Percentiles rank a stretch among this genome's conserved stretches.
phyloP scores from a whole-genome alignment of 2,888 invertebrate genomes.

The Synanthedon andrenaeformis region DNA sequence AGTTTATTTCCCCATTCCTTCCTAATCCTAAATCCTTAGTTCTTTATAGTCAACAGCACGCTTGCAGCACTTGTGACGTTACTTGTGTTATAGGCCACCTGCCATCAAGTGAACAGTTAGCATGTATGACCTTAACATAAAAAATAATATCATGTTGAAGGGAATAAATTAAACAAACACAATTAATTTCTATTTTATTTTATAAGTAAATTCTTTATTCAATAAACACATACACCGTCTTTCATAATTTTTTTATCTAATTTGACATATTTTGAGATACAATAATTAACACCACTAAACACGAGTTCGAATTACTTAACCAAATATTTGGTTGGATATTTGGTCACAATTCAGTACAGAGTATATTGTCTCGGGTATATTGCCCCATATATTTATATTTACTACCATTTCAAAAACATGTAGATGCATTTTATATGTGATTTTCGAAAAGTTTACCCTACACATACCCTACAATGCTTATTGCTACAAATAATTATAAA shows the following conservation, averaged over 20 bases:
- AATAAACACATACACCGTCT: constrained; percentile 48
- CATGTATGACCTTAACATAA: no score
- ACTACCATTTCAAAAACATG: constrained; percentile 23
- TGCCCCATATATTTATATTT: constrained; percentile 20
- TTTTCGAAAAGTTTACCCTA: not conserved
- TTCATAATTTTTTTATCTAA: constrained; percentile 40
- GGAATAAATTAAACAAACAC: no score
- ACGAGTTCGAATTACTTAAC: constrained; percentile 40
- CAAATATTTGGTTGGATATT: constrained; percentile 58
- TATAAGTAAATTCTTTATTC: constrained; percentile 51
- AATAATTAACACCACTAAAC: constrained; percentile 36
- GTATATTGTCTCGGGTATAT: constrained; percentile 55
- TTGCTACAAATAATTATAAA: not conserved
- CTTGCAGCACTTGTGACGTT: no score
- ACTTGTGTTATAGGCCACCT: no score
- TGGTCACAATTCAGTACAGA: constrained; percentile 36
- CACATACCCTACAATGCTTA: not conserved
- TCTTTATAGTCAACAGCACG: no score
- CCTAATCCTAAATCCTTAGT: no score
- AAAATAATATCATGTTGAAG: no score
- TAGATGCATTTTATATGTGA: not conserved
- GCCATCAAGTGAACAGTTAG: no score
- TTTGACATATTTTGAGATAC: constrained; percentile 50
- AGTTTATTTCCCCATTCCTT: no score
- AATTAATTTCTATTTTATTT: constrained; percentile 12